Percentiles rank a stretch among this genome's conserved stretches.
phyloP scores from a whole-genome alignment of 2,888 invertebrate species.

The Sphecodes monilicornis region DNA sequence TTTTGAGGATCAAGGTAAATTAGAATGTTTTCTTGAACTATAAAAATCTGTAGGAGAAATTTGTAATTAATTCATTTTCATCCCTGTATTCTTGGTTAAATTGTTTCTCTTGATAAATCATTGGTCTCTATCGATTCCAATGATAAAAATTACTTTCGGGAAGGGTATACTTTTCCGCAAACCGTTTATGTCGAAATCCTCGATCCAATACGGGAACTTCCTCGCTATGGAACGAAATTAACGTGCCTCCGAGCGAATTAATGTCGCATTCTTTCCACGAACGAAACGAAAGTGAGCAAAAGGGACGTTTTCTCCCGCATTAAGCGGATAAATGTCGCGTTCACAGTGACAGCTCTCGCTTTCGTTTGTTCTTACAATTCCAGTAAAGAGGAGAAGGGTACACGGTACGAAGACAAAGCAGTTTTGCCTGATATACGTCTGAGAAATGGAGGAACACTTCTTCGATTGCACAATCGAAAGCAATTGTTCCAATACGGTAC shows the following conservation, averaged over 20 bases:
- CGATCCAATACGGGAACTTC: not conserved
- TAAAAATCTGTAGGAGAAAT: not conserved
- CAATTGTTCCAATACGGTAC: slow-evolving; percentile 48
- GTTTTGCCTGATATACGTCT: slow-evolving; percentile 43
- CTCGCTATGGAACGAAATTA: not conserved
- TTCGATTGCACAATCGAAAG: slow-evolving; percentile 60
- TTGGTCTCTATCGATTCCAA: not conserved
- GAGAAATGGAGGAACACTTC: slow-evolving; percentile 43
- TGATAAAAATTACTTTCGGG: not conserved
- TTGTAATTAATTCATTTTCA: not conserved
- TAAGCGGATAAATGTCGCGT: slow-evolving; percentile 58
- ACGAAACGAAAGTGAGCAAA: slow-evolving; percentile 24
- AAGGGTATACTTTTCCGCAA: not conserved
- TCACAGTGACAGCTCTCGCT: slow-evolving; percentile 30
- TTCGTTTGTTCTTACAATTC: slow-evolving; percentile 49
- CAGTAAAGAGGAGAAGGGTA: slow-evolving; percentile 44
- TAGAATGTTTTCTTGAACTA: not conserved
- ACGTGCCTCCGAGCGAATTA: slow-evolving; percentile 6
- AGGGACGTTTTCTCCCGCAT: slow-evolving; percentile 14
- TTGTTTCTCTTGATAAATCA: not conserved
- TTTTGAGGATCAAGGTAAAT: too few species aligned
- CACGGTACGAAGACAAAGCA: slow-evolving; percentile 32
- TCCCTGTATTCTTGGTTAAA: not conserved
- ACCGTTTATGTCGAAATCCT: not conserved
- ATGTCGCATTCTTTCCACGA: slow-evolving; percentile 13